Evolutionary conservation across 2,113 vertebrate species (phyloP).

Genomic region (Platysteira castanea): DNA sequence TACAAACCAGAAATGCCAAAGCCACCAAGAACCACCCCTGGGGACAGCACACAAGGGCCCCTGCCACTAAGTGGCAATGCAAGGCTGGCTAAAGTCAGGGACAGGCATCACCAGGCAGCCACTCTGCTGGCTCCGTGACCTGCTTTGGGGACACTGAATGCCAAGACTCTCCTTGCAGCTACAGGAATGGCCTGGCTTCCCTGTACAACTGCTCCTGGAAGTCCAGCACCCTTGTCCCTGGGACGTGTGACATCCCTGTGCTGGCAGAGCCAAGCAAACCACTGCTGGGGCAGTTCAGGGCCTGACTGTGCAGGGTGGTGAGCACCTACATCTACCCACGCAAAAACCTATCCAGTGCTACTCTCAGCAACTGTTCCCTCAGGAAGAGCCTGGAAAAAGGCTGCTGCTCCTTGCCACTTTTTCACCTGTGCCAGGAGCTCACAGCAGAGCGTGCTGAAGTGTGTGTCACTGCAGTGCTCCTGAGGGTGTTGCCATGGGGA

Average conservation of each 20-base stretch:
- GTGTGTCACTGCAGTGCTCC: not conserved
- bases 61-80: slow-evolving; percentile 55
- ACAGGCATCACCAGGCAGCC: not conserved
- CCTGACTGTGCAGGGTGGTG: accelerated
- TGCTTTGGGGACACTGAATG: not conserved
- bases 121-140: not conserved
- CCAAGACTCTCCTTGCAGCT: not conserved
- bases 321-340: not conserved
- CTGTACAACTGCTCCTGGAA: not conserved
- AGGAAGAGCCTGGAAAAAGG: not conserved
- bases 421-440: not conserved
- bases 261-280: not conserved
- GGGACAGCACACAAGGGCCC: not conserved
- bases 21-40: not conserved
- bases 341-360: not conserved
- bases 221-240: not conserved
- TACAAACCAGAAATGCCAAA: not conserved
- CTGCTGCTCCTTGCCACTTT: not conserved
- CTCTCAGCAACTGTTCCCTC: not conserved
- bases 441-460: accelerated
- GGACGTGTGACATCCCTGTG: not conserved
- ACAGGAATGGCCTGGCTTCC: not conserved
- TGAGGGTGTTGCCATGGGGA: not conserved
- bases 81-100: not conserved
- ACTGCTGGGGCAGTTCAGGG: not conserved